Evolutionary conservation across 2,797 vertebrate genomes (phyloP).

Genomic region (Muraenolepis orangiensis): DNA sequence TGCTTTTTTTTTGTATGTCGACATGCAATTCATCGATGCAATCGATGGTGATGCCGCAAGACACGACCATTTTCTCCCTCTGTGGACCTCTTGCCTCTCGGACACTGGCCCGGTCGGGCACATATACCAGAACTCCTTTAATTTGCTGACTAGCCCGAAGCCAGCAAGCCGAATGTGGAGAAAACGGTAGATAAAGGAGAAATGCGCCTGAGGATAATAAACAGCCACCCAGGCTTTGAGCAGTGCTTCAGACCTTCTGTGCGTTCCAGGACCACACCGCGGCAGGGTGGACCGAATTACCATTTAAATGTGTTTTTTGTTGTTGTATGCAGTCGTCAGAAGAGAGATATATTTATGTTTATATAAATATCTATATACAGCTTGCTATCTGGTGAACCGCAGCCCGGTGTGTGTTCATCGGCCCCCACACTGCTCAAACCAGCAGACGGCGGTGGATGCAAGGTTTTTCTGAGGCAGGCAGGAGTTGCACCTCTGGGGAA

Average conservation of each 20-base stretch:
- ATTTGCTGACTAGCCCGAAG: conserved; percentile 11
- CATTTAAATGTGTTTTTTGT: not conserved
- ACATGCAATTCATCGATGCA: not conserved
- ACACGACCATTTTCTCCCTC: not conserved
- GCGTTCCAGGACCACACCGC: conserved; percentile 16
- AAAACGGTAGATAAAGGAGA: not conserved
- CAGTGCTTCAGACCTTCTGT: conserved; percentile 60
- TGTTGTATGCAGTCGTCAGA: not conserved
- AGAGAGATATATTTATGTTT: too few relatives aligned
- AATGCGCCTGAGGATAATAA: conserved; percentile 57
- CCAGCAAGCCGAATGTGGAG: too few relatives aligned
- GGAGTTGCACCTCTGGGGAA: conserved; percentile 70
- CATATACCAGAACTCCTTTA: not conserved
- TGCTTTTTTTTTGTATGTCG: too few relatives aligned
- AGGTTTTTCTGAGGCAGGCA: conserved; percentile 57
- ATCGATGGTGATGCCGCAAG: not conserved
- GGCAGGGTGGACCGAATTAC: not conserved
- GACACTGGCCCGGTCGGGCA: not conserved
- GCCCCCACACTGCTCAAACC: conserved; percentile 74
- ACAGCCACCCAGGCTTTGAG: conserved; percentile 63
- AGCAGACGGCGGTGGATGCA: conserved; percentile 50
- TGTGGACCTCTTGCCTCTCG: not conserved
- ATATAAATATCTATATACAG: too few relatives aligned
- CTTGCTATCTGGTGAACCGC: not conserved
- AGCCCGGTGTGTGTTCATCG: conserved; percentile 12